phyloP scores from a whole-genome alignment of 2,888 invertebrate genomes.

The Villa cingulata region DNA sequence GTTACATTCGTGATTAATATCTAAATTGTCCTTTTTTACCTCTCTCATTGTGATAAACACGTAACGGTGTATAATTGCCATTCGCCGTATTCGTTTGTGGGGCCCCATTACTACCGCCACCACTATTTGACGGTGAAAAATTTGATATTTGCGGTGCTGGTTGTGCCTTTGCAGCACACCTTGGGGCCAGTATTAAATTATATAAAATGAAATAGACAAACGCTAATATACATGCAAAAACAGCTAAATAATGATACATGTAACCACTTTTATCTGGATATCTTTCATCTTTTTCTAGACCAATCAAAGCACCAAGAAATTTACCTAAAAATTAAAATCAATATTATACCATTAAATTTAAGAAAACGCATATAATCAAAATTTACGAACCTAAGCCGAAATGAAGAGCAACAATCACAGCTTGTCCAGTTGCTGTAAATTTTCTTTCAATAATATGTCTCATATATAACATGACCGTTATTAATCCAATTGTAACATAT shows the following conservation, averaged over 20 bases:
- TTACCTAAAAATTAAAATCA: constrained; percentile 42
- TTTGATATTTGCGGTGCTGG: constrained; percentile 43
- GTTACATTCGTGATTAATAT: too few species aligned
- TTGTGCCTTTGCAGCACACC: constrained; percentile 53
- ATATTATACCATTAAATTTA: too few species aligned
- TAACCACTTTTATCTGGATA: constrained; percentile 18
- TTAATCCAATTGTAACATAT: constrained; percentile 64
- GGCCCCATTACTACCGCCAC: constrained; percentile 5
- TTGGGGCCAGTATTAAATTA: constrained; percentile 59
- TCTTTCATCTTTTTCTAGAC: constrained; percentile 37
- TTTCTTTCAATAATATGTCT: constrained; percentile 67
- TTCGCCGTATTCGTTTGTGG: constrained; percentile 28
- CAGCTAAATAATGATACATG: constrained; percentile 51
- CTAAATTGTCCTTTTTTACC: constrained; percentile 71
- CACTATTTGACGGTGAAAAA: constrained; percentile 13
- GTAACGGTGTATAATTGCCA: constrained; percentile 62
- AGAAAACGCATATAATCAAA: too few species aligned
- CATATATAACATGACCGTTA: constrained; percentile 65
- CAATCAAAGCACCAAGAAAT: constrained; percentile 55
- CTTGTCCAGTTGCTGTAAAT: constrained; percentile 64
- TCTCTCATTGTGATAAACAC: constrained; percentile 69
- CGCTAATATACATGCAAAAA: constrained; percentile 50
- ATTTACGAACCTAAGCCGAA: constrained; percentile 50
- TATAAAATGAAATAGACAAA: constrained; percentile 56
- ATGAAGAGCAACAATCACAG: constrained; percentile 63